phyloP scores from a whole-genome alignment of 2,113 vertebrate species.

The Tricholaema leucomelas region DNA sequence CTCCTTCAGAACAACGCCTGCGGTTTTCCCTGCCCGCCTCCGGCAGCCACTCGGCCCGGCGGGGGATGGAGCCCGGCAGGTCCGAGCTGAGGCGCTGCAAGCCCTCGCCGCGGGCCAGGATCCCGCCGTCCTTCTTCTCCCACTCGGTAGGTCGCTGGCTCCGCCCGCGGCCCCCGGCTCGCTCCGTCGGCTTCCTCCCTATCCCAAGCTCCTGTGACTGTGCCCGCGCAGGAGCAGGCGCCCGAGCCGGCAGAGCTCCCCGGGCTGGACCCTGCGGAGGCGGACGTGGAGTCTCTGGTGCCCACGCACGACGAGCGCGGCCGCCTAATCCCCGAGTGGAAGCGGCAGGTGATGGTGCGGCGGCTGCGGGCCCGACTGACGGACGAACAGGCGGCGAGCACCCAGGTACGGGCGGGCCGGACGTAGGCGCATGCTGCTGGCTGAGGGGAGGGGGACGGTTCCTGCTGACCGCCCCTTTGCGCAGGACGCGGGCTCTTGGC shows the following conservation, averaged over 20 bases:
- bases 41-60: background rate
- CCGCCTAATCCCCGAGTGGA: conserved; percentile 92
- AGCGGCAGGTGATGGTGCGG: conserved; percentile 94
- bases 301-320: conserved; percentile 90
- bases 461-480: background rate
- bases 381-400: conserved; percentile 74
- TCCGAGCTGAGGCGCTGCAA: conserved; percentile 73
- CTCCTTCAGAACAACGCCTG: background rate
- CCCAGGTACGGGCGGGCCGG: conserved; percentile 73
- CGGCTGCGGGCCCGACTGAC: conserved; percentile 85
- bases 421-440: accelerated
- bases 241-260: background rate
- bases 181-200: background rate
- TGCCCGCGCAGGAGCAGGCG: background rate
- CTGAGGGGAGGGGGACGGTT: no score
- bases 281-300: conserved; percentile 86
- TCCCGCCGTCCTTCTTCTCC: conserved; percentile 65
- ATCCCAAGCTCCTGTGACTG: background rate
- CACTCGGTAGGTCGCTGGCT: conserved; percentile 39
- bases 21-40: background rate
- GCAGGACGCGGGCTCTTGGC: conserved; percentile 78
- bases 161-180: background rate
- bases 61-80: conserved; percentile 11
- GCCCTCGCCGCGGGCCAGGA: conserved; percentile 70
- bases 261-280: conserved; percentile 74